Base-by-base conservation (phyloP, 2,113 vertebrate genomes). In the Pseudopodoces humilis region DNA sequence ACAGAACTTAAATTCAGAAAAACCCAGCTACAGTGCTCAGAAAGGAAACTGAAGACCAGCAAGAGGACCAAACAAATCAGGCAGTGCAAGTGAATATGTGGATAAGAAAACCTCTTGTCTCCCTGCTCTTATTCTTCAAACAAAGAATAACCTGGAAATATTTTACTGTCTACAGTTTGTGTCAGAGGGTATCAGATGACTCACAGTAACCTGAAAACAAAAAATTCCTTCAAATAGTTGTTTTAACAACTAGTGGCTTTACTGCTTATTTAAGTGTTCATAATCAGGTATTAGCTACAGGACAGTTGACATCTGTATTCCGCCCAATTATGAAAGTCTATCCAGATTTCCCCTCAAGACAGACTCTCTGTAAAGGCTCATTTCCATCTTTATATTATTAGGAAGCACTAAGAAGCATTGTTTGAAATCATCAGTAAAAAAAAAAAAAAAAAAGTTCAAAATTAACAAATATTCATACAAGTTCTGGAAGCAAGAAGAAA, bases 311-410 rank as follows among this genome's bases (percentile, higher is more conserved):
- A 64, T 65, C 62, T 88, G 65, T 81, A 49, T 64, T 94, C 83
- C 41, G 33, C 55, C 55, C 8, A 1, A 20, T 83, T 84, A 79
- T 53, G 21, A 39, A 90, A 90, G 88, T 84, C 71, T 43, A 75
- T 59, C 64, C 91, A 39, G 77, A 53, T 64, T 85, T 41, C 67
- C 80, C 59, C 88, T 62, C 19, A 50, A 94, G 93, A 43, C 1
- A 44, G 81, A 68, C 63, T 82, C 79, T 74, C 77, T n/a, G 67
- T 59, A 88, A 96, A 95, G 87, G 50, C 76, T 72, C 55, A 92
- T 95, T 97, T 84, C 94, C 62, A 85, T 85, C 60, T 80, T 64
- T 80, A 50, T 64, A 88, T 88, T 94, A 78, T 74, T 72, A 95
- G 85, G 65, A 92, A 80, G 55, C 30, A 93, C 58, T 86, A 82